A percentile compares a stretch with the other conserved stretches of the same genome.
Evolutionary conservation across 2,797 vertebrate species (phyloP).

Genomic region (Pyrocephalus nanus): DNA sequence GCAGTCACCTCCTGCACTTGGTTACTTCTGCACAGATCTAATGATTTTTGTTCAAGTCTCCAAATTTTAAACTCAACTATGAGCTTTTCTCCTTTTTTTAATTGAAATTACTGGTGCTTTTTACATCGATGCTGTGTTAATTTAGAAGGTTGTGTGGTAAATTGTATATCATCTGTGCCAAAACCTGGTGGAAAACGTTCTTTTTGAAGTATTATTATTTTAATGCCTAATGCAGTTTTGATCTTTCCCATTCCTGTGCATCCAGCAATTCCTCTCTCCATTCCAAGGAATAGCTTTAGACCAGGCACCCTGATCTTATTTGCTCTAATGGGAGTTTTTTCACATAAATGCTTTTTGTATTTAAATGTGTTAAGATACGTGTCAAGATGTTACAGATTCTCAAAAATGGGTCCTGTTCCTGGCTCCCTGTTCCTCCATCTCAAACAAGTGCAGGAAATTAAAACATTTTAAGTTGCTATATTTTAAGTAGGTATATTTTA

Average conservation of each 20-base stretch:
- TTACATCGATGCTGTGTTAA: neutral
- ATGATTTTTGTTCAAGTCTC: conserved; percentile 34
- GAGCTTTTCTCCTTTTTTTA: neutral
- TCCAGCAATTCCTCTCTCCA: neutral
- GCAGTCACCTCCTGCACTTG: neutral
- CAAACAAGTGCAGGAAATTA: neutral
- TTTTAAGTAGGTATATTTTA: neutral
- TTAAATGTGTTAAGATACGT: neutral
- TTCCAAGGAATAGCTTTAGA: neutral
- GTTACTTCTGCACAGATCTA: conserved; percentile 1
- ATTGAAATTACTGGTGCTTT: neutral
- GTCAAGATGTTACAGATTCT: neutral
- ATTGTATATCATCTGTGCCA: neutral
- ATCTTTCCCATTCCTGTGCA: neutral
- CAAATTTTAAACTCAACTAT: neutral
- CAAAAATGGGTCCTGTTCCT: neutral
- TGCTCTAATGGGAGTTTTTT: neutral
- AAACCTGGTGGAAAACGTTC: neutral
- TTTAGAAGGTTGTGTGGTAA: neutral
- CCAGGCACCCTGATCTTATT: neutral
- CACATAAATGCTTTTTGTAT: neutral
- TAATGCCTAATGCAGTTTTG: neutral
- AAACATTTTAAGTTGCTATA: neutral
- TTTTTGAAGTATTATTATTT: neutral
- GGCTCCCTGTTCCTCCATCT: neutral